These are phyloP conservation scores for Adoxophyes honmai DNA, from an alignment of 1,140 invertebrate genomes.

Conservation along the genomic window DNA sequence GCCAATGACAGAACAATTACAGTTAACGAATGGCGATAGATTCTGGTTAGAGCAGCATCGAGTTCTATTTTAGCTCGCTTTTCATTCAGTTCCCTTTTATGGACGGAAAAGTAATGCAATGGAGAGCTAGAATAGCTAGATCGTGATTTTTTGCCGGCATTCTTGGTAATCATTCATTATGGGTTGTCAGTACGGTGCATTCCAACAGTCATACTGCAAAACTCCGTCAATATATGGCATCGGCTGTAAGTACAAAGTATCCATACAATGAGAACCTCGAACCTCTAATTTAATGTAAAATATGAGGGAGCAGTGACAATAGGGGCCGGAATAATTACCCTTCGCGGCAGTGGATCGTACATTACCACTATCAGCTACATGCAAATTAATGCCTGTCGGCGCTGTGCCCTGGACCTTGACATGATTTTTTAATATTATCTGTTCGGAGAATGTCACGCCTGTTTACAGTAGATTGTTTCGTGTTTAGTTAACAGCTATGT, in stretches of 20 bases:
- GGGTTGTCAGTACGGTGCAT: neutral
- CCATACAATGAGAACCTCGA: slow-evolving; percentile 2
- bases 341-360: slow-evolving; percentile 30
- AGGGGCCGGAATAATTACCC: slow-evolving; percentile 43
- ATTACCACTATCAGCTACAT: slow-evolving; percentile 46
- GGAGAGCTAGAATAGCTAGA: neutral
- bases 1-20: slow-evolving; percentile 58
- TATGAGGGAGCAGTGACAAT: slow-evolving; percentile 27
- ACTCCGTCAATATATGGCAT: neutral
- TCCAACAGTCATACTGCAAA: neutral
- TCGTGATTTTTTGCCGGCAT: neutral
- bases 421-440: slow-evolving; percentile 40
- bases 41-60: slow-evolving; percentile 27
- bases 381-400: slow-evolving; percentile 32
- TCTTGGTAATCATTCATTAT: neutral
- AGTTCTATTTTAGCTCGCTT: slow-evolving; percentile 15
- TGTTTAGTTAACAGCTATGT: neutral
- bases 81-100: slow-evolving; percentile 1
- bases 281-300: slow-evolving; percentile 15
- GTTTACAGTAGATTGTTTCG: slow-evolving; percentile 7
- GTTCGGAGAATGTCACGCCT: slow-evolving; percentile 12
- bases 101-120: slow-evolving; percentile 1
- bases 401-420: slow-evolving; percentile 42
- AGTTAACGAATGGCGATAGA: slow-evolving; percentile 42
- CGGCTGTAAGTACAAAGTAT: neutral